Conservation (phyloP, 2,888 invertebrate genomes). For the Acrobasis suavella region DNA sequence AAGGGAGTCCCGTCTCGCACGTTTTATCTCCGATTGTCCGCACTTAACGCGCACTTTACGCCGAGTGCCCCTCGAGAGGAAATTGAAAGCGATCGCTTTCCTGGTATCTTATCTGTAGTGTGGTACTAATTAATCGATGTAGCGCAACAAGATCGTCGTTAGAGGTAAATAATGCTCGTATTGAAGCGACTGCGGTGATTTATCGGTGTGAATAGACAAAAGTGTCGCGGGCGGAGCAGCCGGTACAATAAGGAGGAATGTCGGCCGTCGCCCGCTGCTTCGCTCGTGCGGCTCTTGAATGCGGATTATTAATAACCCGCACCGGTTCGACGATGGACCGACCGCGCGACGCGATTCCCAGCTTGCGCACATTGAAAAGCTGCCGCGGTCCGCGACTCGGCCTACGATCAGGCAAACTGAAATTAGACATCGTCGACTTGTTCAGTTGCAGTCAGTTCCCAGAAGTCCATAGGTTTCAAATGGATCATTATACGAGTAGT, state of each 20-base stretch:
- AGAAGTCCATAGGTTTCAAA: background rate
- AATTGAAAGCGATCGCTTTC: conserved; percentile 82
- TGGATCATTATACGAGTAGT: background rate
- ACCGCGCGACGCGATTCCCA: conserved; percentile 36
- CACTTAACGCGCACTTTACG: conserved; percentile 81
- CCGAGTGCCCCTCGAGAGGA: conserved; percentile 80
- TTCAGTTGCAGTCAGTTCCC: background rate
- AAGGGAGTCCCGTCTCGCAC: conserved; percentile 81
- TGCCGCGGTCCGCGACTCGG: background rate
- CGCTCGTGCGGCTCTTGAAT: conserved; percentile 77
- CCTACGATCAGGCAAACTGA: background rate
- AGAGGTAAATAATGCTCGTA: conserved; percentile 75
- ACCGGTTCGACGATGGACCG: conserved; percentile 49
- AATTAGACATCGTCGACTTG: background rate
- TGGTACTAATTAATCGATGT: conserved; percentile 81
- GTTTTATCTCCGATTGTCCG: conserved; percentile 82
- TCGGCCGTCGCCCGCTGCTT: conserved; percentile 46
- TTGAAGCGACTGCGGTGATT: conserved; percentile 73
- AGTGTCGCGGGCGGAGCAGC: conserved; percentile 77
- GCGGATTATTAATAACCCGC: conserved; percentile 81
- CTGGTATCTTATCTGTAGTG: conserved; percentile 80
- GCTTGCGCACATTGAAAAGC: background rate
- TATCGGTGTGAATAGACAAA: conserved; percentile 80
- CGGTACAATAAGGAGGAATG: conserved; percentile 78
- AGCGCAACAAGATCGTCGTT: conserved; percentile 67